Evolutionary conservation across 2,888 invertebrate genomes (phyloP).

Genomic region (Drosophila fungiperda): DNA sequence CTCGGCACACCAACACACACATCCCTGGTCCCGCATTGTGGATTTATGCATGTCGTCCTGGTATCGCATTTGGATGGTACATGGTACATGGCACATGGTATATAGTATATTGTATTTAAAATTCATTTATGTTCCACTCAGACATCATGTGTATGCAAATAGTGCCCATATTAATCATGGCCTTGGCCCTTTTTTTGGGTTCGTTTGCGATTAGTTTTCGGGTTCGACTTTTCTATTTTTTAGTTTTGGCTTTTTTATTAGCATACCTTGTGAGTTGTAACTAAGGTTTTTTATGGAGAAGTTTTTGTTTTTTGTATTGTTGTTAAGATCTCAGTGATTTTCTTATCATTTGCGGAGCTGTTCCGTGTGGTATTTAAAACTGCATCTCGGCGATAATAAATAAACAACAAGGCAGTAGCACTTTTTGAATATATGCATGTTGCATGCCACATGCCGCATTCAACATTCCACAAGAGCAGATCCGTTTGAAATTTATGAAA

Average conservation of each 20-base stretch:
- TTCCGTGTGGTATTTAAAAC: slow-evolving; percentile 64
- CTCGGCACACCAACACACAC: background rate
- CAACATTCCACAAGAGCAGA: slow-evolving; percentile 17
- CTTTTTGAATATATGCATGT: slow-evolving; percentile 41
- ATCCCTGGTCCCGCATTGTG: slow-evolving; percentile 1
- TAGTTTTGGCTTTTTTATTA: background rate
- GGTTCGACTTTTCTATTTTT: background rate
- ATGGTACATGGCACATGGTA: background rate
- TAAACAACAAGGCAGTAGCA: slow-evolving; percentile 52
- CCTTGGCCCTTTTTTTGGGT: slow-evolving; percentile 15
- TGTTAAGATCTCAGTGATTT: background rate
- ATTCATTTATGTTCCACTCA: slow-evolving; percentile 55
- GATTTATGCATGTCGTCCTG: slow-evolving; percentile 1
- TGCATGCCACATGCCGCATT: slow-evolving; percentile 3
- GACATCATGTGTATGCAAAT: slow-evolving; percentile 75
- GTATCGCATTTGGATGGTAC: background rate
- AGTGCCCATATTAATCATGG: slow-evolving; percentile 73
- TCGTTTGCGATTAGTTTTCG: slow-evolving; percentile 35
- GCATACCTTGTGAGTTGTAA: background rate
- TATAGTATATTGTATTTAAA: slow-evolving; percentile 54
- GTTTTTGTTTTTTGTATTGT: background rate
- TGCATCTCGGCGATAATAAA: slow-evolving; percentile 71
- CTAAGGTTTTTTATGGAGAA: background rate
- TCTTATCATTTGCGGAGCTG: slow-evolving; percentile 4
- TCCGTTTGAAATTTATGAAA: slow-evolving; percentile 72